These are phyloP conservation scores for Hystrix brachyura DNA, from an alignment of 2,113 vertebrate species.

Conservation along the genomic window DNA sequence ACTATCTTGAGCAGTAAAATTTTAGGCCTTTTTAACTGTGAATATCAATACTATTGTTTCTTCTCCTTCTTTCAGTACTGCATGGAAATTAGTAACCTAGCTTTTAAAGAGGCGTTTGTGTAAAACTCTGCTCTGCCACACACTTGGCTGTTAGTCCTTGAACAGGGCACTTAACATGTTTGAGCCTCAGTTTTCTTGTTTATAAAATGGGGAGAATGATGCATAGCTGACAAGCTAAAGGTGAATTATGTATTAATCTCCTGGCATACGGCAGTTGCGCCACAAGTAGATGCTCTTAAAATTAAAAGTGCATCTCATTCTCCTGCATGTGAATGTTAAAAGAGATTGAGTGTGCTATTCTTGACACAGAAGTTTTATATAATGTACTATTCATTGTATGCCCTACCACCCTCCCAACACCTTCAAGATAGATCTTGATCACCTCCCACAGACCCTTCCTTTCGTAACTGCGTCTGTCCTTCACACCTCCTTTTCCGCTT, in stretches of 20 bases:
- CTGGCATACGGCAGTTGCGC: background rate
- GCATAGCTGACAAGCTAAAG: background rate
- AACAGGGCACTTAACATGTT: background rate
- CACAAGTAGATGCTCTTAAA: background rate
- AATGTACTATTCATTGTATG: background rate
- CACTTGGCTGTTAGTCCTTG: background rate
- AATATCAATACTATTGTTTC: background rate
- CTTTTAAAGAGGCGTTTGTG: background rate
- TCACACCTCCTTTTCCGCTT: background rate
- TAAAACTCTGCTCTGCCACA: background rate
- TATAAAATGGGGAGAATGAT: background rate
- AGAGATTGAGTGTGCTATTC: background rate
- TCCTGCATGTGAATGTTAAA: background rate
- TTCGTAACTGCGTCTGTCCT: rapidly evolving
- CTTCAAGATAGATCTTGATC: no score
- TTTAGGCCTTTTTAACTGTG: background rate
- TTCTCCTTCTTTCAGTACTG: background rate
- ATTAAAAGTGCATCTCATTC: background rate
- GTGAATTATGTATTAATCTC: background rate
- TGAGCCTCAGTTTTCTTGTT: background rate
- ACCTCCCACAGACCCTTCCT: background rate
- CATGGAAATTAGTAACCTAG: background rate
- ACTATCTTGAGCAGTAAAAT: background rate
- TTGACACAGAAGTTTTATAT: background rate
- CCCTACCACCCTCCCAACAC: background rate